These are phyloP conservation scores for Drosophila macrospina DNA, from an alignment of 2,888 invertebrate genomes.

Conservation along the genomic window DNA sequence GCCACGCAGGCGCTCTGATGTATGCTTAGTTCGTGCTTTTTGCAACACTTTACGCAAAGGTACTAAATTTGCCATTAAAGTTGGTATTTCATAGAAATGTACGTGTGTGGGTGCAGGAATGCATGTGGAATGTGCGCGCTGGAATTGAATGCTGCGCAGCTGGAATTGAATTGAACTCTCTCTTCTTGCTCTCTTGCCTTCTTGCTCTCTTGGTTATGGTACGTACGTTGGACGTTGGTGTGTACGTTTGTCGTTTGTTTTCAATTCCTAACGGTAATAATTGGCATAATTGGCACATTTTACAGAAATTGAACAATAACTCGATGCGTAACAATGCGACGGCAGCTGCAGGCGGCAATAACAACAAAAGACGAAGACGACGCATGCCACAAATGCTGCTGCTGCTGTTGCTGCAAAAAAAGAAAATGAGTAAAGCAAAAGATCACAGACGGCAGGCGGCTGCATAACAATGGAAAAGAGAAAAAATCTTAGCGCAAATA, in stretches of 20 bases:
- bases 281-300: conserved; percentile 67
- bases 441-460: conserved; percentile 20
- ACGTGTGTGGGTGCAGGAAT: conserved; percentile 4
- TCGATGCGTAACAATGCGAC: conserved; percentile 41
- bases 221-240: neutral
- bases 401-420: conserved; percentile 18
- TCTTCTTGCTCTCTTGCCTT: too few relatives aligned
- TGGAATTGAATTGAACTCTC: conserved; percentile 2
- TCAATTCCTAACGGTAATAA: conserved; percentile 47
- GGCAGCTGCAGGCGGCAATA: conserved; percentile 28
- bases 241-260: conserved; percentile 26
- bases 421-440: conserved; percentile 18
- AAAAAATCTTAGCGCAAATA: conserved; percentile 62
- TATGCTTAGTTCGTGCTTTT: neutral
- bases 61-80: neutral
- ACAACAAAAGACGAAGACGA: conserved; percentile 30
- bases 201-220: neutral
- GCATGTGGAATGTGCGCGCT: neutral
- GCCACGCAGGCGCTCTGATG: neutral
- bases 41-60: neutral
- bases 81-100: neutral
- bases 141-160: conserved; percentile 2
- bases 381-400: conserved; percentile 54
- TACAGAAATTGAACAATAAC: conserved; percentile 39
- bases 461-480: conserved; percentile 59